These are phyloP conservation scores for Monochamus saltuarius DNA, from an alignment of 1,140 invertebrate genomes.

Conservation along the genomic window DNA sequence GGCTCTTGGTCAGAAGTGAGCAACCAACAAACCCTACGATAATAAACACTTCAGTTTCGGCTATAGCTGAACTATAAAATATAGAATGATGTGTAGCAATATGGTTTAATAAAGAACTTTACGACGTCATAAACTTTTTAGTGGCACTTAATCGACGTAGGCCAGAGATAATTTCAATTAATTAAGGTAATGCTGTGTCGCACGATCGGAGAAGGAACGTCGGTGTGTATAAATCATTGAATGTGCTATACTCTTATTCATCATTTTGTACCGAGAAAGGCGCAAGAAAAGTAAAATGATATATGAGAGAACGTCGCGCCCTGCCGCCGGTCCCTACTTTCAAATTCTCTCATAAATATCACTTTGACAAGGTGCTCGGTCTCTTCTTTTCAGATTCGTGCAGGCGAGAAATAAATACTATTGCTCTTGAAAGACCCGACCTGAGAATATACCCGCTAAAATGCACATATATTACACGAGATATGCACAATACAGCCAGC, in stretches of 20 bases:
- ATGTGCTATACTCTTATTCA: neutral
- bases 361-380: conserved; percentile 23
- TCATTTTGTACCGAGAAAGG: conserved; percentile 2
- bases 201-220: neutral
- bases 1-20: no score
- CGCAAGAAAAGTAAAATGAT: conserved; percentile 17
- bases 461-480: no score
- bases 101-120: no score
- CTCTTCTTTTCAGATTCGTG: conserved; percentile 22
- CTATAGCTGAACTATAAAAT: no score
- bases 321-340: conserved; percentile 16
- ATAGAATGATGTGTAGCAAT: no score
- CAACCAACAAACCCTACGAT: no score
- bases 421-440: conserved; percentile 16
- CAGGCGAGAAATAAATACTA: conserved; percentile 25
- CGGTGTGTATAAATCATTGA: conserved; percentile 12
- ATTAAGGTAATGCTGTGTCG: conserved; percentile 11
- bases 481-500: no score
- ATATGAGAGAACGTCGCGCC: conserved; percentile 15
- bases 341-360: conserved; percentile 19
- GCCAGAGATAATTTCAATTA: conserved; percentile 1
- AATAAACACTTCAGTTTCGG: no score
- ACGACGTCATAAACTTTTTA: no score
- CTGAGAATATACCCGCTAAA: neutral
- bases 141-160: no score